Evolutionary conservation across 2,888 invertebrate genomes (phyloP).

Genomic region (Dinocampus coccinellae): DNA sequence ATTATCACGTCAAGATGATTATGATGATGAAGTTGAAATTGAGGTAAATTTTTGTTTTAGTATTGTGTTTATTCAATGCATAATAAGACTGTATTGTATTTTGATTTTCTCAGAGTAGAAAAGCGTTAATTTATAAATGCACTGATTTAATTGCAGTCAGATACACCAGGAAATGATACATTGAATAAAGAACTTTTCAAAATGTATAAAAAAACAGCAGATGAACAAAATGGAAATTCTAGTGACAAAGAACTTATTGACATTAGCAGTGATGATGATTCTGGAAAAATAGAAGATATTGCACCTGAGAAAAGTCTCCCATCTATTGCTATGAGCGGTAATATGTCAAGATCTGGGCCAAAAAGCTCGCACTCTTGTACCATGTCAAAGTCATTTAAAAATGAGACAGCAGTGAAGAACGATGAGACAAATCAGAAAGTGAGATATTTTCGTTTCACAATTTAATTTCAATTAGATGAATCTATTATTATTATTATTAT

Average conservation of each 20-base stretch:
- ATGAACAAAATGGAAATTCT: conserved; percentile 64
- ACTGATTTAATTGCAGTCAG: conserved; percentile 2
- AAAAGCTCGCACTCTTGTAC: conserved; percentile 20
- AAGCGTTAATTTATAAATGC: neutral
- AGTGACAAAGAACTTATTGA: conserved; percentile 82
- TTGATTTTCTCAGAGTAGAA: neutral
- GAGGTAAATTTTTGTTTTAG: conserved; percentile 58
- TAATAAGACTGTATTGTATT: conserved; percentile 35
- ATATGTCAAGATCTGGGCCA: neutral
- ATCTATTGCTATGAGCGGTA: neutral
- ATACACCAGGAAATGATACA: conserved; percentile 48
- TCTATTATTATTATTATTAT: neutral
- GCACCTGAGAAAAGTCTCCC: conserved; percentile 34
- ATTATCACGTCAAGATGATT: conserved; percentile 69
- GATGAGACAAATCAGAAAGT: conserved; percentile 26
- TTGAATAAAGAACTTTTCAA: conserved; percentile 69
- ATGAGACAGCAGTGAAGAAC: neutral
- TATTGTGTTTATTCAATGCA: conserved; percentile 22
- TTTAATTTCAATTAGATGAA: no score
- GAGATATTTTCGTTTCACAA: neutral
- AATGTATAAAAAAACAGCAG: conserved; percentile 69
- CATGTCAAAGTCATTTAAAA: conserved; percentile 6
- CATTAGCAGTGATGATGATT: conserved; percentile 81
- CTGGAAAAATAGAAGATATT: conserved; percentile 44
- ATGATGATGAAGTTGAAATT: conserved; percentile 66